Conservation (phyloP, 2,797 vertebrate species). For the Falco berigora region DNA sequence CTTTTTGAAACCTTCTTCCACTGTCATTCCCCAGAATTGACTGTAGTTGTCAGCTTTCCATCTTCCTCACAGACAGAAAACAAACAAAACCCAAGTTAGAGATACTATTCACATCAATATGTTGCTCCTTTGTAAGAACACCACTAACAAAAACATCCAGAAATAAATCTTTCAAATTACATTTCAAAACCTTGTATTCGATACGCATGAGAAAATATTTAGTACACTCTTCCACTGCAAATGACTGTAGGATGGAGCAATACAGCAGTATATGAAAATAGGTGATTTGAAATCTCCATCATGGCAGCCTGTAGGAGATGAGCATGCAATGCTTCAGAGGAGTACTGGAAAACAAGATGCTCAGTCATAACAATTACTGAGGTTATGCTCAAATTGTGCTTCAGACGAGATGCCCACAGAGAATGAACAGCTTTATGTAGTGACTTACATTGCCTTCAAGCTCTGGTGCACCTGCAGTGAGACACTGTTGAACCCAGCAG, state of each 20-base stretch:
- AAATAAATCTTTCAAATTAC: not conserved
- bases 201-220: not conserved
- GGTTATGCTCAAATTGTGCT: not conserved
- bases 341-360: not conserved
- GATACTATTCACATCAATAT: not conserved
- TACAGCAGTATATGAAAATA: not conserved
- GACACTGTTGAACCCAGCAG: not conserved
- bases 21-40: constrained; percentile 76
- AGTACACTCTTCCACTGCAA: not conserved
- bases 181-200: not conserved
- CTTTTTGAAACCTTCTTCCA: constrained; percentile 71
- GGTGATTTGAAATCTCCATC: not conserved
- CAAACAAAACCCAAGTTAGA: not conserved
- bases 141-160: not conserved
- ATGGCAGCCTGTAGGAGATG: not conserved
- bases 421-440: not conserved
- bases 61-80: constrained; percentile 49
- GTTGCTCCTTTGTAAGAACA: not conserved
- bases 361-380: not conserved
- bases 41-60: constrained; percentile 77
- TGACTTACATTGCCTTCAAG: not conserved
- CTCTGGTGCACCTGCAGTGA: not conserved
- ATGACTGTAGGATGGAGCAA: not conserved
- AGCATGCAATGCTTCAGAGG: not conserved
- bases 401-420: not conserved